Percentiles rank a stretch among this genome's conserved stretches.
These are phyloP conservation scores for Lagorchestes hirsutus DNA, from an alignment of 2,797 vertebrate genomes.

Conservation along the genomic window DNA sequence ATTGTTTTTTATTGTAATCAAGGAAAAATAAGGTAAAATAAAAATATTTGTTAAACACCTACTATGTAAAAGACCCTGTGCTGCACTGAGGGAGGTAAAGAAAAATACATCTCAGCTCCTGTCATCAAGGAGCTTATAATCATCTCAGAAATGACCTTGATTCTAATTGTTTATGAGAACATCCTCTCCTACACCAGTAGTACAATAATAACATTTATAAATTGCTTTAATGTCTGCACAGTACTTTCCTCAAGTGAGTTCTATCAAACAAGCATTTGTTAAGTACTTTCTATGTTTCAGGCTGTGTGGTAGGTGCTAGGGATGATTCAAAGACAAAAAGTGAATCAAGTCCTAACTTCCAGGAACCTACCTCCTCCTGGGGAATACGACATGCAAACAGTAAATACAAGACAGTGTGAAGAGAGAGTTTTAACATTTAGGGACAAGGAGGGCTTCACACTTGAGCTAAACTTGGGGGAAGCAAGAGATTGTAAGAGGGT, in stretches of 20 bases:
- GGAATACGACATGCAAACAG: background rate
- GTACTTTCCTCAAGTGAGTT: background rate
- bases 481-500: background rate
- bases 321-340: background rate
- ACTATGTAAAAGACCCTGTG: background rate
- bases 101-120: background rate
- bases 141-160: background rate
- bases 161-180: background rate
- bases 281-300: background rate
- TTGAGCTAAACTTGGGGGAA: background rate
- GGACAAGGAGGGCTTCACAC: background rate
- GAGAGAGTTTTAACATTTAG: background rate
- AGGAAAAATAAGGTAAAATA: too few relatives aligned
- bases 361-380: background rate
- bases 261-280: background rate
- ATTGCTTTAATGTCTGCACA: background rate
- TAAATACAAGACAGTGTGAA: background rate
- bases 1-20: too few relatives aligned
- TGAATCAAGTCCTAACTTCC: background rate
- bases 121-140: background rate
- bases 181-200: background rate
- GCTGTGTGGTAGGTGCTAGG: background rate
- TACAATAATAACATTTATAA: background rate
- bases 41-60: background rate
- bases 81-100: conserved; percentile 8